These are phyloP conservation scores for Phalera bucephala DNA, from an alignment of 2,888 invertebrate genomes.

Conservation along the genomic window DNA sequence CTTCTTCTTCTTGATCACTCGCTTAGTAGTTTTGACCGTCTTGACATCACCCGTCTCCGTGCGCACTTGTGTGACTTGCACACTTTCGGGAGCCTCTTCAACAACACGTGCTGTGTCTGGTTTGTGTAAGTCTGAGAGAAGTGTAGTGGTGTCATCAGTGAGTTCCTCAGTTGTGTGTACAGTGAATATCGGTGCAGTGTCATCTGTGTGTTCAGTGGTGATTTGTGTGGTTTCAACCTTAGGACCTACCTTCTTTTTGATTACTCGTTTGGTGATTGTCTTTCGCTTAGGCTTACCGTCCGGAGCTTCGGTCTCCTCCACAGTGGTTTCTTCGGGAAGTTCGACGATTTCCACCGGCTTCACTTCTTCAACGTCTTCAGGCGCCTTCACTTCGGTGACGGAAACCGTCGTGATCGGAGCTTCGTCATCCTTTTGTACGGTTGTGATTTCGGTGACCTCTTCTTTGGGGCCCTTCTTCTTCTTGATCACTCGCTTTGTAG, in stretches of 20 bases:
- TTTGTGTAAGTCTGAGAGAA: constrained; percentile 14
- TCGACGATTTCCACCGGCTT: constrained; percentile 24
- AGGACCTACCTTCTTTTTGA: constrained; percentile 46
- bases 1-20: constrained; percentile 19
- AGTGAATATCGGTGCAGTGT: constrained; percentile 12
- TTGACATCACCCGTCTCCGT: constrained; percentile 35
- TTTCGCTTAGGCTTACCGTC: constrained; percentile 43
- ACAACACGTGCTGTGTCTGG: constrained; percentile 18
- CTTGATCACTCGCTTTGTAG: constrained; percentile 41
- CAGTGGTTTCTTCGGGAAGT: constrained; percentile 35
- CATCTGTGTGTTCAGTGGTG: constrained; percentile 45
- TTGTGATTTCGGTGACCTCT: constrained; percentile 34
- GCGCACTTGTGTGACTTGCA: constrained; percentile 46
- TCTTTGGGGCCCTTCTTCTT: constrained; percentile 36
- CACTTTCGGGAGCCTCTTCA: constrained; percentile 53
- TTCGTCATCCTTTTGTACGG: constrained; percentile 23
- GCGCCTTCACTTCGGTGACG: constrained; percentile 40
- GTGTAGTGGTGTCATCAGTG: constrained; percentile 22
- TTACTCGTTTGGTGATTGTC: constrained; percentile 24
- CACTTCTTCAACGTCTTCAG: constrained; percentile 5
- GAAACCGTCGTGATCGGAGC: constrained; percentile 17
- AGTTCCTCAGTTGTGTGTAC: constrained; percentile 35
- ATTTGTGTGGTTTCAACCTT: constrained; percentile 24
- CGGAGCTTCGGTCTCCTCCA: constrained; percentile 23
- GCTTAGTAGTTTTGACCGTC: constrained; percentile 18